Base-by-base conservation (phyloP, 2,113 vertebrate species). In the Dipodomys merriami region DNA sequence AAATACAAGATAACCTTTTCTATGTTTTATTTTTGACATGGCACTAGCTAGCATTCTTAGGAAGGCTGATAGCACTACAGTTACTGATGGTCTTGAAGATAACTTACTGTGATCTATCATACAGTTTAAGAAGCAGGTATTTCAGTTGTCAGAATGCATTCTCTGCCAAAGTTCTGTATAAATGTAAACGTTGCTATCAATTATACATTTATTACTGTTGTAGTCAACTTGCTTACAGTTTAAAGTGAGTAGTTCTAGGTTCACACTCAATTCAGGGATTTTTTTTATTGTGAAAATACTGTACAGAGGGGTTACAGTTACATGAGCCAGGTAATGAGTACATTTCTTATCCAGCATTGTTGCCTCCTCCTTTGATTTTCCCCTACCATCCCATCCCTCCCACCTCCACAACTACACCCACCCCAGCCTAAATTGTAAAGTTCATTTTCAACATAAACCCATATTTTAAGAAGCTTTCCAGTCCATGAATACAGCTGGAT, bases 1-100 rank as follows among this genome's bases (percentile, higher is more conserved):
- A 46, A 91, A 76, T 19, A 35, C 33, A 33, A 86, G 30, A 27
- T 46, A 12, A 39, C 12, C 12, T 73, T 83, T 92, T 79, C 86
- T 85, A 73, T 8, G 67, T 64, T 76, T 95, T 86, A 65, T 39
- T 90, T 86, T 84, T 69, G 83, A 44, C 64, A 91, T 73, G 77
- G 78, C 1, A 3, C 73, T 60, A 49, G 8, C 81, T 30, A 25
- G 30, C 68, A 49, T 80, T 84, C 77, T 79, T 49, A 23, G 53
- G 65, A 83, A 53, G 80, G 62, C 29, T 44, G 84, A 80, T 46
- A 44, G 46, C 44, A 13, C 22, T 23, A 5, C 12, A 67, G 39
- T 87, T 80, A 82, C 27, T 49, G 57, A 69, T 62, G 22, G 44
- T 81, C 60, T 93, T 65, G 33, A 86, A 87, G 39, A 82, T 33